phyloP scores from a whole-genome alignment of 2,888 invertebrate genomes.

The Muscina levida region DNA sequence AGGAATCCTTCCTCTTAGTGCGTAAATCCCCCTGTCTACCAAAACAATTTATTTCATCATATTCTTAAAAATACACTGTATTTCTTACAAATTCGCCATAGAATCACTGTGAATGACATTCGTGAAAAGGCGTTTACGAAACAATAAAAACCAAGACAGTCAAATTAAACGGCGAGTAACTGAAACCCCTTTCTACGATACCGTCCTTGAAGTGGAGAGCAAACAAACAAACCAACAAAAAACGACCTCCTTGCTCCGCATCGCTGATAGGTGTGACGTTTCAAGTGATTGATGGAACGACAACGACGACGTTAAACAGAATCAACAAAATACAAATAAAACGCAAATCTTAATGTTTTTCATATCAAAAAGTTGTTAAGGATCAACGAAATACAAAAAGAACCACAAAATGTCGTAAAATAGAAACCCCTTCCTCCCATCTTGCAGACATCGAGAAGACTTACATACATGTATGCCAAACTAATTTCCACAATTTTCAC shows the following conservation, averaged over 20 bases:
- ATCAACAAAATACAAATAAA: slow-evolving; percentile 43
- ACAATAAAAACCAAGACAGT: slow-evolving; percentile 22
- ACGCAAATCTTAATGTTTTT: slow-evolving; percentile 60
- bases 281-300: slow-evolving; percentile 77
- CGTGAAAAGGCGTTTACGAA: slow-evolving; percentile 48
- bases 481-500: slow-evolving; percentile 79
- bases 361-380: slow-evolving; percentile 41
- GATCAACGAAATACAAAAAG: slow-evolving; percentile 39
- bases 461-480: slow-evolving; percentile 57
- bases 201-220: no score
- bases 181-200: slow-evolving; percentile 46
- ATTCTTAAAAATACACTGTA: neutral
- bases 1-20: no score
- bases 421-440: no score
- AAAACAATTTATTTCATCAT: neutral
- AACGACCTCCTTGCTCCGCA: slow-evolving; percentile 33
- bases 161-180: slow-evolving; percentile 17
- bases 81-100: slow-evolving; percentile 50
- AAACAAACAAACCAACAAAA: no score
- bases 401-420: slow-evolving; percentile 49
- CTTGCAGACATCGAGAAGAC: neutral
- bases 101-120: slow-evolving; percentile 63
- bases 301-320: neutral
- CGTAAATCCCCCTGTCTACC: no score
- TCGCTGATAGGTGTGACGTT: slow-evolving; percentile 77